Base-by-base conservation (phyloP, 1,140 invertebrate genomes). In the Charaxes varanes region DNA sequence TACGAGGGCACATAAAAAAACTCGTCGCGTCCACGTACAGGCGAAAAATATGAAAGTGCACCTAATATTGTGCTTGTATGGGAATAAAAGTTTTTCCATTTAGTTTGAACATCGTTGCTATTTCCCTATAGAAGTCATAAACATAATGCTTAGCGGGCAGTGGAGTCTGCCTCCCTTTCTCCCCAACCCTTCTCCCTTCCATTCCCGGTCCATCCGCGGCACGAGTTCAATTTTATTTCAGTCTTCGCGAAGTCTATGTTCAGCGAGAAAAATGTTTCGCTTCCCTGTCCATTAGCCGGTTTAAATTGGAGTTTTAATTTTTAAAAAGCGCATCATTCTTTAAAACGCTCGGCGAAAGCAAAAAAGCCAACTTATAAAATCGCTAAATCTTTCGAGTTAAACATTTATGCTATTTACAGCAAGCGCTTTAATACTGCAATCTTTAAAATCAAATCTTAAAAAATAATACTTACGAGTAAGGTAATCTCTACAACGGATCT, bases 71-170 rank as follows among this genome's bases (percentile, higher is more conserved):
- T 42, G 45, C 60, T 63, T 78, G 71, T 70, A 62, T 69, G 63
- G 34, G 55, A 71, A 74, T 78, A 70, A 77, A 80, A 83, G 64
- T 80, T 83, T 80, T 77, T 74, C 71, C 71, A 78, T 78, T 76
- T 74, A 76, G 53, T 48, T 42, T 50, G 55, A 53, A 67, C 57
- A 72, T 61, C 59, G 65, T 55, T 57, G 61, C 57, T 78, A 82
- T 82, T 82, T 82, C 78, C 78, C 78, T 69, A 80, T 77, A 80
- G 78, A 80, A 80, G 71, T 74, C 72, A 71, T 79, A 82, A 82
- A 79, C 71, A 74, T 53, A 58, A 62, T 62, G 61, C 60, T 69
- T 64, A 69, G 50, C 60, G 53, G 51, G 42, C 53, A 48, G 34
- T 31, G 41, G 36, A 31, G 24, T 32, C 26, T 31, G 37, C 19